Conservation (phyloP, 2,888 invertebrate species). For the Clanis bilineata region DNA sequence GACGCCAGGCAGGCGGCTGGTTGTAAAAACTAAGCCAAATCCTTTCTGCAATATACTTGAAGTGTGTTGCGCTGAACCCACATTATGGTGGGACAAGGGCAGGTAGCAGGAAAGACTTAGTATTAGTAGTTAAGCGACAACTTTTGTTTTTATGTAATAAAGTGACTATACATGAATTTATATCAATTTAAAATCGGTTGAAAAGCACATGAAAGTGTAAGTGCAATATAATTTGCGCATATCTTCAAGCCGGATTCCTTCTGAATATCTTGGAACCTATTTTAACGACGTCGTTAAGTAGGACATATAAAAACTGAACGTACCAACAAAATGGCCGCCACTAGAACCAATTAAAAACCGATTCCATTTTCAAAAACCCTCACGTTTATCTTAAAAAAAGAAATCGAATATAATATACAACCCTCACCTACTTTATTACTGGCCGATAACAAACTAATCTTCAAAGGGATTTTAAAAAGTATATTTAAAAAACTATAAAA, state of each 20-base stretch:
- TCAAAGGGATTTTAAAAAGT: constrained; percentile 53
- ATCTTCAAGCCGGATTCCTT: neutral
- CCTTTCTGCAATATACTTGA: no score
- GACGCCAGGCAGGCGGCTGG: no score
- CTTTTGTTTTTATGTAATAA: no score
- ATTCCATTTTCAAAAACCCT: constrained; percentile 28
- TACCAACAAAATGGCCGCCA: constrained; percentile 24
- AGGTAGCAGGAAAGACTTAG: no score
- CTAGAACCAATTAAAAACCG: constrained; percentile 21
- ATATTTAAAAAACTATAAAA: constrained; percentile 77
- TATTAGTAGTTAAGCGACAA: no score
- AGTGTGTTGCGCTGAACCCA: no score
- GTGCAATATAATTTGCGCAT: no score
- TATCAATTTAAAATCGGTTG: no score
- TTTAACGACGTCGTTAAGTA: neutral
- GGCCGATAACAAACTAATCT: constrained; percentile 74
- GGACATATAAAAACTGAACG: neutral
- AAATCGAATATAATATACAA: constrained; percentile 32
- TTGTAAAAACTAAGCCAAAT: no score
- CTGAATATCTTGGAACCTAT: neutral
- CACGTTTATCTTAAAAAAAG: constrained; percentile 22
- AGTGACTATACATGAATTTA: no score
- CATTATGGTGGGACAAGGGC: no score
- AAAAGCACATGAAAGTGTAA: no score
- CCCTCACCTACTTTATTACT: constrained; percentile 67